These are phyloP conservation scores for Campoplex nolae DNA, from an alignment of 2,888 invertebrate species.

Conservation along the genomic window DNA sequence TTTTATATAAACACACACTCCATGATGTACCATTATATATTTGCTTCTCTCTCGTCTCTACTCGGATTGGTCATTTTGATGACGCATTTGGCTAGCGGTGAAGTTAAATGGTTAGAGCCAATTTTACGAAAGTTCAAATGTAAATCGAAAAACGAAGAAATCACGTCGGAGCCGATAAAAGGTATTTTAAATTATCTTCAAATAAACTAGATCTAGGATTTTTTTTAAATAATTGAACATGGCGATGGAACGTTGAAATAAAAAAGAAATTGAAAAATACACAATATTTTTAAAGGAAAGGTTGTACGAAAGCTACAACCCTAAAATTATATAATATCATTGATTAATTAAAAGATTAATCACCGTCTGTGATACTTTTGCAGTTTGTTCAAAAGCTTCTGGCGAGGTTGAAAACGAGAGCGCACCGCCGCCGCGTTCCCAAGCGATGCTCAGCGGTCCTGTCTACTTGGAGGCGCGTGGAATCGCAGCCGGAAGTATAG, in stretches of 20 bases:
- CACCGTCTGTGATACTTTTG: slow-evolving; percentile 32
- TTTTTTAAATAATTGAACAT: background rate
- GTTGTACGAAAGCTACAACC: too few species aligned
- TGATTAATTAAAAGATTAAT: background rate
- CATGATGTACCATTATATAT: slow-evolving; percentile 87
- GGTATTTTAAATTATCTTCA: slow-evolving; percentile 69
- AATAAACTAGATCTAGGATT: background rate
- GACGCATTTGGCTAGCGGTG: slow-evolving; percentile 71
- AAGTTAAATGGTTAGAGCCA: slow-evolving; percentile 76
- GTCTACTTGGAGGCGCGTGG: slow-evolving; percentile 77
- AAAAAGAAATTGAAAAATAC: too few species aligned
- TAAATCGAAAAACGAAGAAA: slow-evolving; percentile 77
- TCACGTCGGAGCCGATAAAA: slow-evolving; percentile 81
- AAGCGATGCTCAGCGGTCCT: slow-evolving; percentile 68
- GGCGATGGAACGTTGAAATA: too few species aligned
- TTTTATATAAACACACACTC: slow-evolving; percentile 88
- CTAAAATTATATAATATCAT: too few species aligned
- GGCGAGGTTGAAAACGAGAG: slow-evolving; percentile 88
- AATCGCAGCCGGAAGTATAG: slow-evolving; percentile 79
- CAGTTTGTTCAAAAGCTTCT: slow-evolving; percentile 88
- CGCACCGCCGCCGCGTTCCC: slow-evolving; percentile 83
- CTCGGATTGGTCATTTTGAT: slow-evolving; percentile 66
- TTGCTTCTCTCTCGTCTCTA: slow-evolving; percentile 86
- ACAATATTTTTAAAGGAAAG: too few species aligned
- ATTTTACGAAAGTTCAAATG: slow-evolving; percentile 78